Conservation (phyloP, 2,113 vertebrate species). For the Nicator chloris region DNA sequence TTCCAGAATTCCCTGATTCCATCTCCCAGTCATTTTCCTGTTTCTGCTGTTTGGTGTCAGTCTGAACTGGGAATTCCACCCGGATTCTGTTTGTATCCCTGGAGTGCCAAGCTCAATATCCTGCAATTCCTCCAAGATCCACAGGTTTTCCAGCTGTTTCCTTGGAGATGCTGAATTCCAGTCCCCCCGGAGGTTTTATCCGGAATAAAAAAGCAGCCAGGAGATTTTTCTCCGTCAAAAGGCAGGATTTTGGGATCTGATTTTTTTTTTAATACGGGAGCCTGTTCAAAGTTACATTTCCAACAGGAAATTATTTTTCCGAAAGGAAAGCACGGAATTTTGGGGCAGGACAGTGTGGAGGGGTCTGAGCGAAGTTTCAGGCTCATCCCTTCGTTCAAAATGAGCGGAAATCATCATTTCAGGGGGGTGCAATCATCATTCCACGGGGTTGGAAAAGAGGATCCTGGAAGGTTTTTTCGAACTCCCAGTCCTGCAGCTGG, state of each 20-base stretch:
- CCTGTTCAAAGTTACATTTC: background rate
- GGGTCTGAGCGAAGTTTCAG: background rate
- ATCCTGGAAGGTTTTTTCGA: background rate
- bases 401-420: background rate
- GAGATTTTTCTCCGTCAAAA: background rate
- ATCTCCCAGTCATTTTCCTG: background rate
- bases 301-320: background rate
- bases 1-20: background rate
- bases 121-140: background rate
- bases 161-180: background rate
- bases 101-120: background rate
- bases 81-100: rapidly evolving
- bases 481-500: background rate
- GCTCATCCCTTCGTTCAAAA: background rate
- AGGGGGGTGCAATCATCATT: background rate
- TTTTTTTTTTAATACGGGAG: background rate
- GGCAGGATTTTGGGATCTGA: background rate
- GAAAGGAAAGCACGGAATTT: rapidly evolving
- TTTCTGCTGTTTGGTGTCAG: background rate
- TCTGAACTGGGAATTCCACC: background rate
- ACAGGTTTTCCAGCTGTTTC: conserved; percentile 26
- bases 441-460: background rate
- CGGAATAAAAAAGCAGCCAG: background rate
- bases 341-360: background rate
- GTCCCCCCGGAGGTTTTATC: background rate